Base-by-base conservation (phyloP, 1,140 invertebrate species). In the Gonioctena quinquepunctata region DNA sequence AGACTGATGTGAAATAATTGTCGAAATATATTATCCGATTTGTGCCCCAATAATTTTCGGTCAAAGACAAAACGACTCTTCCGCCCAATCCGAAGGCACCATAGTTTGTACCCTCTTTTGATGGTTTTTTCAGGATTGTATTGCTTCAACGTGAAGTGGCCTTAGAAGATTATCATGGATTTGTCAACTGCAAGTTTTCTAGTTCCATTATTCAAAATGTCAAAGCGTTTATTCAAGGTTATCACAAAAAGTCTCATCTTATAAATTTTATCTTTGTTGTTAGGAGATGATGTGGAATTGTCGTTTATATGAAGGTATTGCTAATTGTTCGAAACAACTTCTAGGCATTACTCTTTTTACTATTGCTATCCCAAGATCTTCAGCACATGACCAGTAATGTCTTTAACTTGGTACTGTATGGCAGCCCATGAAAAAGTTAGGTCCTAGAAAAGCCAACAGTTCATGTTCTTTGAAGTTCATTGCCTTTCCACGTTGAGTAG, bases 71-170 rank as follows among this genome's bases (percentile, higher is more conserved):
- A 33, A 73, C 63, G 18, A 73, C 62, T n/a, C 78, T 77, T 74
- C 75, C 76, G 70, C 81, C 81, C 63, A 84, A 76, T 49, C 75
- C 61, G 68, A 73, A 79, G 22, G 18, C n/a, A 26, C 82, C 83
- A 86, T 57, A 84, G 66, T 77, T 83, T 85, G 63, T 83, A 83
- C 4, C 82, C 83, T 74, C 83, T 77, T 79, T 86, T 86, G 67
- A 84, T 84, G 27, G 83, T 83, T 77, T 86, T 86, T 69, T 77
- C 79, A 69, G 82, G 83, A 42, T 81, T 80, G 72, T 85, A 87
- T 74, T 86, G 83, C 76, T 83, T 83, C 69, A 85, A 74, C 8
- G 74, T 73, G 70, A 70, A 80, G 68, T 77, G 74, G 60, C 77
- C 78, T 77, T 83, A 71, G 66, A 74, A 74, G 19, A 25, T 67